Evolutionary conservation across 2,888 invertebrate genomes (phyloP).

Genomic region (Asteroscopus sphinx): DNA sequence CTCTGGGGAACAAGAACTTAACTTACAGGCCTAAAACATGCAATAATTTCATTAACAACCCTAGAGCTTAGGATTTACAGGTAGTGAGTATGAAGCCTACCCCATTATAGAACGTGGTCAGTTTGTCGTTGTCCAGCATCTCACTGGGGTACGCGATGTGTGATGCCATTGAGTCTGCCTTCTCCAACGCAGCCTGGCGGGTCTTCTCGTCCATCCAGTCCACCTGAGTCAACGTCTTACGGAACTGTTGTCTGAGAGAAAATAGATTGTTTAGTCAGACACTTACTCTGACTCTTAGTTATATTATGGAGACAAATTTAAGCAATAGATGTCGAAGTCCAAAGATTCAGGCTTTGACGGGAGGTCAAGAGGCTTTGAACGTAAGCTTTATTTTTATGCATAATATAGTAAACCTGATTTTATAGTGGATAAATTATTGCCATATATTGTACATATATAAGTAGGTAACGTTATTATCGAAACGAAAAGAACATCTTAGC

Average conservation of each 20-base stretch:
- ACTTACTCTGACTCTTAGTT: too few relatives aligned
- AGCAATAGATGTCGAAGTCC: not conserved
- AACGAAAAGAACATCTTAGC: too few relatives aligned
- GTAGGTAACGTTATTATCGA: too few relatives aligned
- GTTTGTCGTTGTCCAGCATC: slow-evolving; percentile 94
- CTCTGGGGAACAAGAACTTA: too few relatives aligned
- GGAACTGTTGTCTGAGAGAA: slow-evolving; percentile 91
- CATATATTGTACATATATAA: too few relatives aligned
- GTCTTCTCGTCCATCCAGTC: slow-evolving; percentile 98
- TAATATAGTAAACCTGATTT: too few relatives aligned
- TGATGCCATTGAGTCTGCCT: slow-evolving; percentile 95
- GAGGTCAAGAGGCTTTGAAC: not conserved
- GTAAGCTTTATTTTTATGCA: too few relatives aligned
- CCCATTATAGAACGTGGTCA: slow-evolving; percentile 94
- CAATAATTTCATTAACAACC: too few relatives aligned
- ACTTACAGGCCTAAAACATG: too few relatives aligned
- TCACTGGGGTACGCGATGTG: slow-evolving; percentile 98
- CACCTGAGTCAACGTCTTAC: slow-evolving; percentile 93
- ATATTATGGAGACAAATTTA: too few relatives aligned
- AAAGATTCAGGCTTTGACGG: not conserved
- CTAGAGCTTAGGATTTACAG: too few relatives aligned
- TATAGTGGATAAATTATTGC: too few relatives aligned
- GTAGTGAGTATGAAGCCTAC: slow-evolving; percentile 77
- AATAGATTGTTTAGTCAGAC: not conserved
- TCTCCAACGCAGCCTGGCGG: slow-evolving; percentile 93